Percentiles rank a stretch among this genome's conserved stretches.
Conservation (phyloP, 2,797 vertebrate species). For the Falco rusticolus region DNA sequence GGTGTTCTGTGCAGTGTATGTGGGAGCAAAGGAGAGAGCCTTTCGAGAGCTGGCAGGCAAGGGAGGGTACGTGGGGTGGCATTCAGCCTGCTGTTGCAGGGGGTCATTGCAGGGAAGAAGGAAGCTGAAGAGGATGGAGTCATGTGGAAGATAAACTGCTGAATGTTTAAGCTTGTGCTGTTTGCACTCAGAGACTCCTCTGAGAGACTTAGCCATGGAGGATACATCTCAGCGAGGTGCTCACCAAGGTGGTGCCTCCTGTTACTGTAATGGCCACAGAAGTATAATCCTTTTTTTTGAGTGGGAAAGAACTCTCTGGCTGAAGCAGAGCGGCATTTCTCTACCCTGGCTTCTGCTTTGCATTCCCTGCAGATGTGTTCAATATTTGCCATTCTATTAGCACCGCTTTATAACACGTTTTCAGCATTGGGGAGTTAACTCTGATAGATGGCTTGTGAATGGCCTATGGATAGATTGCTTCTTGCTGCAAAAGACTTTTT, state of each 20-base stretch:
- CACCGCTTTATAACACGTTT: rapidly evolving
- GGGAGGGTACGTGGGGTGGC: rapidly evolving
- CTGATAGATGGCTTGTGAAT: background rate
- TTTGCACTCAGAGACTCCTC: background rate
- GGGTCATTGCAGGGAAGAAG: rapidly evolving
- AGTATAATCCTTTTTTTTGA: too few species aligned
- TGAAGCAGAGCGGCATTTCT: background rate
- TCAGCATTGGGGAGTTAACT: background rate
- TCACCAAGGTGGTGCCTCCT: background rate
- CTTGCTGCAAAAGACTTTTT: background rate
- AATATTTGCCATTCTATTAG: background rate
- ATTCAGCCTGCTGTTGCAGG: background rate
- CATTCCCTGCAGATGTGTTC: background rate
- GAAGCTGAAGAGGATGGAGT: background rate
- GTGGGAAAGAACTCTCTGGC: background rate
- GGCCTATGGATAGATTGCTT: background rate
- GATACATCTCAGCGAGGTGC: rapidly evolving
- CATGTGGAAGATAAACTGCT: rapidly evolving
- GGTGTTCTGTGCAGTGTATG: background rate
- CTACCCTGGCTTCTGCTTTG: background rate
- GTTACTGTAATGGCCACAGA: background rate
- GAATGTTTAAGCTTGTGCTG: rapidly evolving
- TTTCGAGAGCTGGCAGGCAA: background rate
- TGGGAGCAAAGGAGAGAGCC: background rate
- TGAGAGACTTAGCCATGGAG: background rate